A percentile compares a stretch with the other conserved stretches of the same genome.
These are phyloP conservation scores for Diacarnus erythraeanus DNA, from an alignment of 37 sponge, comb jelly and placozoan species.

Conservation along the genomic window DNA sequence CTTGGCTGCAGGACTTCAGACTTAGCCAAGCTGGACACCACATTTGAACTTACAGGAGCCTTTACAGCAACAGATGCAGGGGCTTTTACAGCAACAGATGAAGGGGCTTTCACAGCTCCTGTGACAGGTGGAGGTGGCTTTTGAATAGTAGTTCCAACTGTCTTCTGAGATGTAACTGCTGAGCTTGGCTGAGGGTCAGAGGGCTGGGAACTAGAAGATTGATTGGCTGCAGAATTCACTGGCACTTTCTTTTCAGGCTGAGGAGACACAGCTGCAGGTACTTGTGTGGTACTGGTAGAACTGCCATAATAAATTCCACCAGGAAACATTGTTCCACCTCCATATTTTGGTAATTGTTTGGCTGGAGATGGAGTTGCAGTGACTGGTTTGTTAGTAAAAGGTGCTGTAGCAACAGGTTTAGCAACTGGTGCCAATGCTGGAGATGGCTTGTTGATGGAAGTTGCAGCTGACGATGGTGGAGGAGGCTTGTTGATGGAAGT, in stretches of 20 bases:
- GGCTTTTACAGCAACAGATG: neutral
- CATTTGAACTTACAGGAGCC: neutral
- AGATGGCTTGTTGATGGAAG: neutral
- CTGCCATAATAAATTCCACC: conserved; percentile 5
- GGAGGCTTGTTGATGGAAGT: neutral
- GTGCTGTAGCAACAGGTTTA: neutral
- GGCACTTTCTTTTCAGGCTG: neutral
- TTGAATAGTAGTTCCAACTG: neutral
- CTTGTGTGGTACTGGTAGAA: neutral
- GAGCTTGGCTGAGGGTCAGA: no score
- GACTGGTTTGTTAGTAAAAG: neutral
- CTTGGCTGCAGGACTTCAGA: neutral
- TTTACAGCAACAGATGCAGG: neutral
- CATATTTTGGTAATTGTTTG: conserved; percentile 3
- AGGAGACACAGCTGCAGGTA: neutral
- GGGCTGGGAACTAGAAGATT: neutral
- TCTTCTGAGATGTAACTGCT: neutral
- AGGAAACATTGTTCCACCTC: conserved; percentile 3
- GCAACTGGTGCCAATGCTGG: neutral
- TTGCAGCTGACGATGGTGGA: neutral
- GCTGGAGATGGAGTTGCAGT: neutral
- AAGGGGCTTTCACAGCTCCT: neutral
- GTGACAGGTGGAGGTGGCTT: conserved; percentile 22
- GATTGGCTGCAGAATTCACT: no score
- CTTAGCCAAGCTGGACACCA: neutral